Conservation (phyloP, 2,797 vertebrate species). For the Emys orbicularis region DNA sequence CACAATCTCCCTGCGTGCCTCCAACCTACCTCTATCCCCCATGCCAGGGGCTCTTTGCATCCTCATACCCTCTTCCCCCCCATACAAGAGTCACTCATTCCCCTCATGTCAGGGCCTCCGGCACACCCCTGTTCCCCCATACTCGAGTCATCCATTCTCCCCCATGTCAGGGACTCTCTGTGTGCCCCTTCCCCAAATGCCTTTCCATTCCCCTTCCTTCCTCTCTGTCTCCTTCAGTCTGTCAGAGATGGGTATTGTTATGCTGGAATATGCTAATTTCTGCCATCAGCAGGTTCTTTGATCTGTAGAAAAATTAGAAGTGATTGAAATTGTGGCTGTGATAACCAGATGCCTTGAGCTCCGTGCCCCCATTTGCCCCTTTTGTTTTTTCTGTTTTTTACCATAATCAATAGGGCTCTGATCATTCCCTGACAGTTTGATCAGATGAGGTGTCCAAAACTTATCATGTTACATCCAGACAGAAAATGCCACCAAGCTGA, state of each 20-base stretch:
- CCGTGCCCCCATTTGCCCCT: not conserved
- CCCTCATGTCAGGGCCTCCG: not conserved
- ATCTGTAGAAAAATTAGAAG: not conserved
- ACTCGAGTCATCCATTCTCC: not conserved
- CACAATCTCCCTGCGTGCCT: not conserved
- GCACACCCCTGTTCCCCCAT: not conserved
- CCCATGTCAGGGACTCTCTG: not conserved
- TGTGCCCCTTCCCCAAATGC: not conserved
- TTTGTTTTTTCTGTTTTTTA: not conserved
- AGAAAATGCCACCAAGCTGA: not conserved
- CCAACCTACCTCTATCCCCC: too few species aligned
- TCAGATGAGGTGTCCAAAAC: not conserved
- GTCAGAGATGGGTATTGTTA: not conserved
- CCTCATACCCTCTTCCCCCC: not conserved
- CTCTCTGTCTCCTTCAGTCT: not conserved
- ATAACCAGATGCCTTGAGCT: not conserved
- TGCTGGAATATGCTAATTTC: not conserved
- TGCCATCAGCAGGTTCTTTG: not conserved
- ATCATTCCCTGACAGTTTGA: not conserved
- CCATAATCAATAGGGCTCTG: not conserved
- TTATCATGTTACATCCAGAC: not conserved
- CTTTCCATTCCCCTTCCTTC: not conserved
- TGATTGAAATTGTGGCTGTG: not conserved
- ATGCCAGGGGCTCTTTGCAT: not conserved
- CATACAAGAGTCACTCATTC: not conserved